Conservation (phyloP, 1,140 invertebrate genomes). For the Riptortus pedestris region DNA sequence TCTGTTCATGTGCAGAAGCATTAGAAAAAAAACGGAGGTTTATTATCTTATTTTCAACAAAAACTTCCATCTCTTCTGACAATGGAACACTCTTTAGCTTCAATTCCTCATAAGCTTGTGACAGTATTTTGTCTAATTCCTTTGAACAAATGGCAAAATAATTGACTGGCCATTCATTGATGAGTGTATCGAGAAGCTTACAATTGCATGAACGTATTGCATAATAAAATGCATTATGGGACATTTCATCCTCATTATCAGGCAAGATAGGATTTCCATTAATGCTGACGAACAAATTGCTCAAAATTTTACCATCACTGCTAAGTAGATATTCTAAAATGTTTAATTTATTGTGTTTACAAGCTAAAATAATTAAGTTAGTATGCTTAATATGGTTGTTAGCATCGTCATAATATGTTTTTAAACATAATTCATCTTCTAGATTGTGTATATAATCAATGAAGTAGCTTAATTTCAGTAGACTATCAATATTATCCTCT, state of each 20-base stretch:
- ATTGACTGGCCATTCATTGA: slow-evolving; percentile 25
- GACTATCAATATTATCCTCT: background rate
- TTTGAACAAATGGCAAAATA: background rate
- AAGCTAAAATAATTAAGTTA: background rate
- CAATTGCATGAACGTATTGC: slow-evolving; percentile 20
- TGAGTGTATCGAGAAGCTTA: slow-evolving; percentile 19
- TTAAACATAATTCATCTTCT: background rate
- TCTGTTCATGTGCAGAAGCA: background rate
- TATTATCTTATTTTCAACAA: slow-evolving; percentile 23
- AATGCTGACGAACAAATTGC: background rate
- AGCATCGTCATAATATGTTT: background rate
- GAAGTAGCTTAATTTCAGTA: background rate
- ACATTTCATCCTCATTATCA: background rate
- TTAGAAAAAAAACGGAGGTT: slow-evolving; percentile 10
- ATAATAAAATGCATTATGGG: slow-evolving; percentile 25
- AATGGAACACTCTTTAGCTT: slow-evolving; percentile 23
- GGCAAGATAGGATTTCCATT: background rate
- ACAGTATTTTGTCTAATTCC: slow-evolving; percentile 18
- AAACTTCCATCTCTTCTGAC: slow-evolving; percentile 23
- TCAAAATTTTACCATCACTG: background rate
- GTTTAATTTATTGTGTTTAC: background rate
- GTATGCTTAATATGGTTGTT: background rate
- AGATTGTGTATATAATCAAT: background rate
- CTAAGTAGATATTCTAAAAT: background rate
- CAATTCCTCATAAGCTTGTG: slow-evolving; percentile 23